phyloP scores from a whole-genome alignment of 2,888 invertebrate species.

The Epirrita christyi region DNA sequence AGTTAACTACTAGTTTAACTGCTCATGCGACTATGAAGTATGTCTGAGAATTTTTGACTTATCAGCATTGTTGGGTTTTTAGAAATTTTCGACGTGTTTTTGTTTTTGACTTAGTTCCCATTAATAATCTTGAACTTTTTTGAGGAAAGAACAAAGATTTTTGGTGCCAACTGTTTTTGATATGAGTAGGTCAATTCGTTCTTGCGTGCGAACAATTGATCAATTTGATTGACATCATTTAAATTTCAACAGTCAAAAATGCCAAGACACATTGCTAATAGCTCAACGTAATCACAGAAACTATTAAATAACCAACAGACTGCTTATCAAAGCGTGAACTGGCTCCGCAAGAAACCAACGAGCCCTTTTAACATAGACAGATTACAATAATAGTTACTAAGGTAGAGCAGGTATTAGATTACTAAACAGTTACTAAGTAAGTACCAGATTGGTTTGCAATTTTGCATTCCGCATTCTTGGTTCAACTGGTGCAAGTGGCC shows the following conservation, averaged over 20 bases:
- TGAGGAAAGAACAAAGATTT: no score
- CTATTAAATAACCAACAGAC: slow-evolving; percentile 43
- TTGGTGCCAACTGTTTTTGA: no score
- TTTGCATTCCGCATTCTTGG: slow-evolving; percentile 59
- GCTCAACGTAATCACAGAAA: slow-evolving; percentile 33
- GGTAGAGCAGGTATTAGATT: slow-evolving; percentile 6
- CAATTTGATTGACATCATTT: slow-evolving; percentile 17
- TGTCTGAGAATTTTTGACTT: no score
- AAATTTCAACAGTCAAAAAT: slow-evolving; percentile 15
- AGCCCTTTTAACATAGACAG: slow-evolving; percentile 53
- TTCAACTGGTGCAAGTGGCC: slow-evolving; percentile 36
- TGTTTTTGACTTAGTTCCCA: no score
- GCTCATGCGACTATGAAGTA: neutral
- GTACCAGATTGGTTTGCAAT: slow-evolving; percentile 14
- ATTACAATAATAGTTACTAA: neutral
- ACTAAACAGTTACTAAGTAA: neutral
- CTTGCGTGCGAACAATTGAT: slow-evolving; percentile 16
- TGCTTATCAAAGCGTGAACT: slow-evolving; percentile 34
- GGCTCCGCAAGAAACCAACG: slow-evolving; percentile 46
- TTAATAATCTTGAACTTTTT: no score
- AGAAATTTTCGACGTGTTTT: no score
- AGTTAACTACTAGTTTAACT: neutral
- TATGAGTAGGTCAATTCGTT: neutral
- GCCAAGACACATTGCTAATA: slow-evolving; percentile 11
- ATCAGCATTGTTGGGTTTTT: no score